These are phyloP conservation scores for Diceros bicornis DNA, from an alignment of 2,797 vertebrate genomes.

Conservation along the genomic window DNA sequence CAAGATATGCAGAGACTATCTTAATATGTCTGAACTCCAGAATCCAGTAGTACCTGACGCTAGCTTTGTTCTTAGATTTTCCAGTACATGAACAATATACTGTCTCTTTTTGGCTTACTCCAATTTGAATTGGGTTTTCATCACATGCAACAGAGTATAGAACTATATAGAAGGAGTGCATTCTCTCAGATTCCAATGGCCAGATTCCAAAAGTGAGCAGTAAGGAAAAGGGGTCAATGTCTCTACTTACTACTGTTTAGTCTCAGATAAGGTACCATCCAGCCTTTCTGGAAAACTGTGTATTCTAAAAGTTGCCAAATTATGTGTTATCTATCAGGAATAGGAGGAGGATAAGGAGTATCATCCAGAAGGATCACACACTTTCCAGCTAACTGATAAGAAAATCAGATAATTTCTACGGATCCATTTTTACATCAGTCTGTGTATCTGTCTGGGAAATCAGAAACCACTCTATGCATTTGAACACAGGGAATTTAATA, in stretches of 20 bases:
- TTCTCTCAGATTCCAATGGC: neutral
- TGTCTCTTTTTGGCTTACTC: neutral
- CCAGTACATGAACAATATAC: neutral
- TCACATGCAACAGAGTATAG: neutral
- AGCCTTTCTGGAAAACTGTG: neutral
- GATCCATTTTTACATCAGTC: neutral
- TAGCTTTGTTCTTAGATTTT: conserved; percentile 19
- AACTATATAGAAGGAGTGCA: neutral
- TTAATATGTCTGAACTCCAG: neutral
- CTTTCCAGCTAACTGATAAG: neutral
- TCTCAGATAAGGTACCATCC: neutral
- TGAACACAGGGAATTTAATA: neutral
- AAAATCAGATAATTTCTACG: neutral
- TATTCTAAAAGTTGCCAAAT: conserved; percentile 8
- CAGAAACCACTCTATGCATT: neutral
- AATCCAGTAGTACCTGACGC: neutral
- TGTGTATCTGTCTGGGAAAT: neutral
- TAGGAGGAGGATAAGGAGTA: neutral
- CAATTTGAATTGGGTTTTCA: conserved; percentile 13
- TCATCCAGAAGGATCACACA: conserved; percentile 1
- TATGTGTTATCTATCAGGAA: neutral
- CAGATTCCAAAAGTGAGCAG: neutral
- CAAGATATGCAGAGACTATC: neutral
- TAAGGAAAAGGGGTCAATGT: neutral
- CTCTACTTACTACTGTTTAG: neutral